These are phyloP conservation scores for Alces alces DNA, from an alignment of 2,113 vertebrate genomes.

Conservation along the genomic window DNA sequence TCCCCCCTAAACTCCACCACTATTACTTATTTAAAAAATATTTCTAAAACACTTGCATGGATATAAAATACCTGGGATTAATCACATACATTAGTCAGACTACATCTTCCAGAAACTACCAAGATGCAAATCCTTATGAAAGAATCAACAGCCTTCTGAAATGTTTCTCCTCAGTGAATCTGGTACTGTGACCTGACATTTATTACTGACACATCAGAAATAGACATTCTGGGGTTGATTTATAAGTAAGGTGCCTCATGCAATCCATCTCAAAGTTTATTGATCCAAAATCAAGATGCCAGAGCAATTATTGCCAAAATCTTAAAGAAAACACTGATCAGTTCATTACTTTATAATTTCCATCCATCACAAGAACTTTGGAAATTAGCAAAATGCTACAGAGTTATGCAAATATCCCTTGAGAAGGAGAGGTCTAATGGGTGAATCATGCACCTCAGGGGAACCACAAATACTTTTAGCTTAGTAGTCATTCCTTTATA, in stretches of 20 bases:
- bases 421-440: background rate
- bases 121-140: background rate
- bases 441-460: background rate
- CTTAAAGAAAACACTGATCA: background rate
- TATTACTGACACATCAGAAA: background rate
- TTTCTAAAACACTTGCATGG: background rate
- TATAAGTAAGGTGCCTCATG: background rate
- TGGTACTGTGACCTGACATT: background rate
- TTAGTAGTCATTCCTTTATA: constrained; percentile 8
- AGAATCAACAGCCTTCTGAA: background rate
- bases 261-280: background rate
- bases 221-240: background rate
- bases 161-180: background rate
- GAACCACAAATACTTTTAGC: background rate
- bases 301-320: background rate
- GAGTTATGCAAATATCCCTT: background rate
- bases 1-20: background rate
- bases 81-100: background rate
- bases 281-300: background rate
- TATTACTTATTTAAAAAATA: background rate
- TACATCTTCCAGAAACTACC: background rate
- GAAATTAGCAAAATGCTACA: background rate
- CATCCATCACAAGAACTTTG: background rate
- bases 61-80: background rate
- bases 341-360: background rate